Percentiles rank a stretch among this genome's conserved stretches.
phyloP scores from a whole-genome alignment of 2,797 vertebrate species.

The Eurystomus glaucurus region DNA sequence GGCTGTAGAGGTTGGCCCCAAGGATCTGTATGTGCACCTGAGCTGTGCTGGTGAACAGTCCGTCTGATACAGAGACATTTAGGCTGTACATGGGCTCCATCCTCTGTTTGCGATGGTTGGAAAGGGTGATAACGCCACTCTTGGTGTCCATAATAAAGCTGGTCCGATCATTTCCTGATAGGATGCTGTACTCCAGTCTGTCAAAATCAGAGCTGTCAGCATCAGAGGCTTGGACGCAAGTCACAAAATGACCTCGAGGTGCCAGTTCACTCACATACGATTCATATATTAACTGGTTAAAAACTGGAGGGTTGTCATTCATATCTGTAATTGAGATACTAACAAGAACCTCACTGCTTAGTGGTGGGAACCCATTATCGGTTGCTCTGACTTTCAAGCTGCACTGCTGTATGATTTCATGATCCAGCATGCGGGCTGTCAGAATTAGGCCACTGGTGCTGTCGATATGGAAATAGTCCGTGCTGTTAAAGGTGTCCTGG shows the following conservation, averaged over 20 bases:
- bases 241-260: constrained; percentile 94
- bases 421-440: constrained; percentile 94
- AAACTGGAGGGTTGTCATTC: constrained; percentile 96
- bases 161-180: constrained; percentile 94
- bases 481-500: constrained; percentile 92
- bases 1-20: constrained; percentile 92
- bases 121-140: constrained; percentile 91
- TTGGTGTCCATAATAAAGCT: constrained; percentile 92
- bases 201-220: constrained; percentile 94
- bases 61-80: constrained; percentile 96
- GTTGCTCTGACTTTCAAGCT: constrained; percentile 92
- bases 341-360: constrained; percentile 93
- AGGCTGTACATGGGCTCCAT: constrained; percentile 93
- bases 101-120: constrained; percentile 91
- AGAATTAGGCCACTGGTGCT: constrained; percentile 95
- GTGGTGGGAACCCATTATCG: constrained; percentile 94
- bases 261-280: constrained; percentile 95
- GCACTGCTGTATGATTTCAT: constrained; percentile 91
- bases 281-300: constrained; percentile 97
- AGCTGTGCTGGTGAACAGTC: constrained; percentile 95
- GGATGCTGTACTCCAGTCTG: constrained; percentile 93
- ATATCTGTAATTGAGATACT: constrained; percentile 91
- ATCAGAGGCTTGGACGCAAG: constrained; percentile 95
- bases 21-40: constrained; percentile 94
- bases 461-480: constrained; percentile 97